Evolutionary conservation across 2,797 vertebrate genomes (phyloP).

Genomic region (Furcifer pardalis): DNA sequence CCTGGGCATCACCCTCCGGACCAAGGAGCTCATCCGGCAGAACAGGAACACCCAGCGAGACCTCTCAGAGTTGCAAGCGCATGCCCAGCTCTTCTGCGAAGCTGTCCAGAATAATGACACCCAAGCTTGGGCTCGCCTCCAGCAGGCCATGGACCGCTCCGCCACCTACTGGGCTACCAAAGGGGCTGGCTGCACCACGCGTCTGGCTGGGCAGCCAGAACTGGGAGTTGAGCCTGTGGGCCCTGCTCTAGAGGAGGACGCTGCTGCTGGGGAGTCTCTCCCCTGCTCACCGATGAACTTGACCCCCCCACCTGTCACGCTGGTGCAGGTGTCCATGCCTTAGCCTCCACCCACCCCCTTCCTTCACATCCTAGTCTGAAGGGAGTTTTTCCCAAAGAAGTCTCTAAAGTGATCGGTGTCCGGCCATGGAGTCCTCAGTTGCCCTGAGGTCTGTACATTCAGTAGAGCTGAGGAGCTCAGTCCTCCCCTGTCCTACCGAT

Average conservation of each 20-base stretch:
- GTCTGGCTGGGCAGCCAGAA: background rate
- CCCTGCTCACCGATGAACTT: background rate
- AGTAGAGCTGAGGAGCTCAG: background rate
- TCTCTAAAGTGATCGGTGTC: background rate
- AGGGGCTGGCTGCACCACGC: fast-evolving
- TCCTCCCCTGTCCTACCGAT: too few species aligned
- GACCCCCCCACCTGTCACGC: background rate
- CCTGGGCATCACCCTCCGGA: slow-evolving; percentile 83
- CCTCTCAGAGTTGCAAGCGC: slow-evolving; percentile 78
- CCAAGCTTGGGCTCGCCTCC: slow-evolving; percentile 78
- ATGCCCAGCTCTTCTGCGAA: slow-evolving; percentile 78
- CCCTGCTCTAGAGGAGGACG: too few species aligned
- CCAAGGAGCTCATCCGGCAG: slow-evolving; percentile 82
- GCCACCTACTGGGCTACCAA: background rate
- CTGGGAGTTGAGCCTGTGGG: fast-evolving
- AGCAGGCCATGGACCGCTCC: slow-evolving; percentile 65
- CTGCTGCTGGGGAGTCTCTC: background rate
- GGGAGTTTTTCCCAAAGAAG: background rate
- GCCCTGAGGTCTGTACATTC: too few species aligned
- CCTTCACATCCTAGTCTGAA: background rate
- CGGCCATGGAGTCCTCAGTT: too few species aligned
- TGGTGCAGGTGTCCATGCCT: background rate
- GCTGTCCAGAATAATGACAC: slow-evolving; percentile 76
- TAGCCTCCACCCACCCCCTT: background rate
- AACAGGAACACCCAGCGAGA: slow-evolving; percentile 81